Evolutionary conservation across 2,888 invertebrate genomes (phyloP).

Genomic region (Volucella inflata): DNA sequence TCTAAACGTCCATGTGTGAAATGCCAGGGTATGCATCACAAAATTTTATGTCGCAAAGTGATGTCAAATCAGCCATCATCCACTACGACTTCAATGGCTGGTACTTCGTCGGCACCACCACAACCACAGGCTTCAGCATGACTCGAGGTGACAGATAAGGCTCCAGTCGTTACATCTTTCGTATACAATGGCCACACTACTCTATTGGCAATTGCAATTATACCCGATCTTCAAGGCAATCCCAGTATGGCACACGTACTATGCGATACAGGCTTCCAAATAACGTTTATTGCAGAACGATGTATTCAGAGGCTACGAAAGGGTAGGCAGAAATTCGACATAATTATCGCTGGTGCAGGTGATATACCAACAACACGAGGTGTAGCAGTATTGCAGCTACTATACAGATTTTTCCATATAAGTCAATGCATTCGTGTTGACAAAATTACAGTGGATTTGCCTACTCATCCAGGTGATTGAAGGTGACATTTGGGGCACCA

Average conservation of each 20-base stretch:
- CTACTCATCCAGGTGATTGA: too few relatives aligned
- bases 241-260: conserved; percentile 27
- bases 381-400: conserved; percentile 9
- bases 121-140: conserved; percentile 23
- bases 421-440: conserved; percentile 16
- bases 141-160: conserved; percentile 28
- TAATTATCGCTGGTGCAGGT: conserved; percentile 28
- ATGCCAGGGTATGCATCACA: conserved; percentile 16
- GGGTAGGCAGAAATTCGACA: conserved; percentile 36
- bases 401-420: conserved; percentile 31
- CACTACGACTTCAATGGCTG: background rate
- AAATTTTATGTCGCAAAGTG: conserved; percentile 1
- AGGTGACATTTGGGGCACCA: too few relatives aligned
- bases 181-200: conserved; percentile 45
- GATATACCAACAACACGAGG: conserved; percentile 41
- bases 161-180: conserved; percentile 31
- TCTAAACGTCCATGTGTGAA: conserved; percentile 27
- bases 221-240: conserved; percentile 35
- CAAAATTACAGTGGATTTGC: conserved; percentile 27
- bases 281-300: too few relatives aligned
- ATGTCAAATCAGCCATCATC: background rate
- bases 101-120: conserved; percentile 1
- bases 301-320: too few relatives aligned
- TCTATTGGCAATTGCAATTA: conserved; percentile 33
- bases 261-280: conserved; percentile 41